Evolutionary conservation across 2,113 vertebrate species (phyloP).

Genomic region (Tinamus guttatus): DNA sequence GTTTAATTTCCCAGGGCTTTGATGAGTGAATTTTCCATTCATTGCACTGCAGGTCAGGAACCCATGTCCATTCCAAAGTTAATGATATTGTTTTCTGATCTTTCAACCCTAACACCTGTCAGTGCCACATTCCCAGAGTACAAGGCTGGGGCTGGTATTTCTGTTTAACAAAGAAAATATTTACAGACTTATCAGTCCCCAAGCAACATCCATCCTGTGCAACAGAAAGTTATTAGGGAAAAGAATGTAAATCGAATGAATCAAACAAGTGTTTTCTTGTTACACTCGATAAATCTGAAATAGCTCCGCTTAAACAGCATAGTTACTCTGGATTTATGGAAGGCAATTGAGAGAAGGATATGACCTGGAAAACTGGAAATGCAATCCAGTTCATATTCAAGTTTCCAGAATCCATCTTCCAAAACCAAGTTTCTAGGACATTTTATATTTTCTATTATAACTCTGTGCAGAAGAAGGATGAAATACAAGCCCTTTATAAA

Average conservation of each 20-base stretch:
- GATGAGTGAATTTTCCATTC: conserved; percentile 9
- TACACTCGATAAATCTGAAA: background rate
- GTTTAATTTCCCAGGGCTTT: conserved; percentile 29
- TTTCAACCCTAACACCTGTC: conserved; percentile 62
- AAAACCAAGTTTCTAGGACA: background rate
- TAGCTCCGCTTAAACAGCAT: background rate
- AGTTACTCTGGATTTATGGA: background rate
- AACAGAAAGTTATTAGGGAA: background rate
- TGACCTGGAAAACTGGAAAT: background rate
- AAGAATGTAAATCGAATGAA: background rate
- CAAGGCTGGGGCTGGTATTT: background rate
- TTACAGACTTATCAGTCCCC: background rate
- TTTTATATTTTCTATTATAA: background rate
- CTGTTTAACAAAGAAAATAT: conserved; percentile 38
- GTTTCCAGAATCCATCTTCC: background rate
- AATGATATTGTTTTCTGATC: conserved; percentile 64
- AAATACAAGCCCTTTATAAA: conserved; percentile 27
- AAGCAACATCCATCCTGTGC: background rate
- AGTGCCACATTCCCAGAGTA: conserved; percentile 28
- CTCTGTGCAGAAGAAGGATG: background rate
- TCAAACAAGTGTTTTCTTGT: background rate
- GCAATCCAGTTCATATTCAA: background rate
- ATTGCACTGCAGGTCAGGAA: conserved; percentile 25
- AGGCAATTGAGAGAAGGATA: background rate
- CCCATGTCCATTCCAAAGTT: conserved; percentile 30